A percentile compares a stretch with the other conserved stretches of the same genome.
Conservation (phyloP, 1,140 invertebrate genomes). For the Drosophila saltans region DNA sequence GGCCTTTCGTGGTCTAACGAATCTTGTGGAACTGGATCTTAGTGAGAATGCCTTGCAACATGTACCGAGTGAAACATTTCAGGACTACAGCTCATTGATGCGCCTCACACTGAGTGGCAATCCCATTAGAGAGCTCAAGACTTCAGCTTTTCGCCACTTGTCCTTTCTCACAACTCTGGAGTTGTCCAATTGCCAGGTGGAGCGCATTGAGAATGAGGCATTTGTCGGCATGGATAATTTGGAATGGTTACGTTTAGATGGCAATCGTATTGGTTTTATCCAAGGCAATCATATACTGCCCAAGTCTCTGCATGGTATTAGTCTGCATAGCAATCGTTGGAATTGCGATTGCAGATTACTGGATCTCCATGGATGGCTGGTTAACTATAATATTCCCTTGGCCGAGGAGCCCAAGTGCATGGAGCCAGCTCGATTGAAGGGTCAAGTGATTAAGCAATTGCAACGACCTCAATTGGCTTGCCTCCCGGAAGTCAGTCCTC, state of each 20-base stretch:
- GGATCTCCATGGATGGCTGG: slow-evolving; percentile 90
- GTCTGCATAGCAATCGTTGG: slow-evolving; percentile 94
- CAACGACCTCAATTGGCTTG: slow-evolving; percentile 91
- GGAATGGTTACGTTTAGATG: slow-evolving; percentile 92
- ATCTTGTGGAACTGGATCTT: slow-evolving; percentile 94
- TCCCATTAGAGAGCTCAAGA: slow-evolving; percentile 89
- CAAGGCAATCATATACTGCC: slow-evolving; percentile 88
- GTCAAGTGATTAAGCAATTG: slow-evolving; percentile 88
- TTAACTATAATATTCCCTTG: slow-evolving; percentile 88
- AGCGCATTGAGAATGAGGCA: slow-evolving; percentile 90
- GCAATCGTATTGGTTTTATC: slow-evolving; percentile 90
- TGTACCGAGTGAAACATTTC: slow-evolving; percentile 90
- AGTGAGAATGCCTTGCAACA: slow-evolving; percentile 90
- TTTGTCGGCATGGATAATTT: slow-evolving; percentile 92
- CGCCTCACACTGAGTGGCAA: slow-evolving; percentile 91
- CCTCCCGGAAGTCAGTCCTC: slow-evolving; percentile 89
- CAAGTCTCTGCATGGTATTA: slow-evolving; percentile 89
- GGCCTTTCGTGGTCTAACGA: slow-evolving; percentile 92
- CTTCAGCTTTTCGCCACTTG: slow-evolving; percentile 90
- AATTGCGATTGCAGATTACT: slow-evolving; percentile 92
- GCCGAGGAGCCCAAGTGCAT: slow-evolving; percentile 90
- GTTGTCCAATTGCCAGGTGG: slow-evolving; percentile 91
- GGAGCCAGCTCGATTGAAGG: slow-evolving; percentile 87
- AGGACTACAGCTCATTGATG: slow-evolving; percentile 91
- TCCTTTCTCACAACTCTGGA: slow-evolving; percentile 91